These are phyloP conservation scores for Goniozus legneri DNA, from an alignment of 1,140 invertebrate genomes.

Conservation along the genomic window DNA sequence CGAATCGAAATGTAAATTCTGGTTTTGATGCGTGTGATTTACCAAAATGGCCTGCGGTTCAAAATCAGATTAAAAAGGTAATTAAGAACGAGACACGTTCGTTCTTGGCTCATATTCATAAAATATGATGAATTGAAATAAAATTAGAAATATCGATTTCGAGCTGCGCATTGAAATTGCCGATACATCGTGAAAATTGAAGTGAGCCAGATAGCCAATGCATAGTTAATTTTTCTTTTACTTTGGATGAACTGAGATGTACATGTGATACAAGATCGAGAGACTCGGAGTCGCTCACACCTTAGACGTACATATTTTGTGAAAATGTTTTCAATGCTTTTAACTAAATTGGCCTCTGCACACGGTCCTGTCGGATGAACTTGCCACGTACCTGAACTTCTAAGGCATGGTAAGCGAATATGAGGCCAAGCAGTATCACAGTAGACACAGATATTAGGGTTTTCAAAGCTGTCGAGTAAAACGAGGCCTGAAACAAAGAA, in stretches of 20 bases:
- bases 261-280: too few species aligned
- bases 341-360: background rate
- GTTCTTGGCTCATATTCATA: background rate
- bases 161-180: background rate
- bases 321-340: background rate
- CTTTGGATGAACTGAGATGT: too few species aligned
- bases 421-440: slow-evolving; percentile 96
- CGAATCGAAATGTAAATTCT: too few species aligned
- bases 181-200: too few species aligned
- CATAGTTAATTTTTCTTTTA: too few species aligned
- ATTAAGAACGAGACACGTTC: too few species aligned
- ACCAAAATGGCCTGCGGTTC: too few species aligned
- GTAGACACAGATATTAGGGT: slow-evolving; percentile 98
- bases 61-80: too few species aligned
- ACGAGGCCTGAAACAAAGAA: slow-evolving; percentile 78
- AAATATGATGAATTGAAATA: background rate
- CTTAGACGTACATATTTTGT: background rate
- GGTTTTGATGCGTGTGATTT: too few species aligned
- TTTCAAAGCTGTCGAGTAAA: slow-evolving; percentile 95
- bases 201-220: too few species aligned
- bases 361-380: slow-evolving; percentile 10
- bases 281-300: background rate
- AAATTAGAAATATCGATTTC: background rate
- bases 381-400: slow-evolving; percentile 97
- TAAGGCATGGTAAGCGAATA: slow-evolving; percentile 98